phyloP scores from a whole-genome alignment of 2,113 vertebrate species.

The Chionomys nivalis region DNA sequence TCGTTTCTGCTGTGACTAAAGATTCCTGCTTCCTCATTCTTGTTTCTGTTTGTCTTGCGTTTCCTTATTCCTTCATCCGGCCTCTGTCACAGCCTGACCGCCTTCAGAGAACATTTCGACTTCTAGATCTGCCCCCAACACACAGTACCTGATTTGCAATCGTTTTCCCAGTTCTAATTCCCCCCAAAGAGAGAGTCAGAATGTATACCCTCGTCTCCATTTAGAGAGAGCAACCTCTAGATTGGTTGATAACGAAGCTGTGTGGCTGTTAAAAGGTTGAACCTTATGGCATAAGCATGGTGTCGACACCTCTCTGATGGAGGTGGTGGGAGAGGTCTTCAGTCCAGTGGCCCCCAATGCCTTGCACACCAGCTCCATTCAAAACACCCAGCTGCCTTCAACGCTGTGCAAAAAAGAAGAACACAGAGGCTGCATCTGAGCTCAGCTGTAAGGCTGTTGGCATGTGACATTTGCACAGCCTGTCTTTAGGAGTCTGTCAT shows the following conservation, averaged over 20 bases:
- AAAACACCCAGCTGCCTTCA: neutral
- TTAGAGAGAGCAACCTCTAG: neutral
- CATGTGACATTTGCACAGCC: neutral
- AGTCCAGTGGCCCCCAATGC: neutral
- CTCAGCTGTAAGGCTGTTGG: neutral
- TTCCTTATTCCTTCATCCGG: neutral
- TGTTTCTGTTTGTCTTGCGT: conserved; percentile 27
- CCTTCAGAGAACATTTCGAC: neutral
- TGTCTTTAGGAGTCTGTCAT: neutral
- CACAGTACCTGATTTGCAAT: neutral
- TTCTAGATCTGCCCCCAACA: neutral
- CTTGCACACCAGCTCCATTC: neutral
- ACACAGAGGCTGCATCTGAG: neutral
- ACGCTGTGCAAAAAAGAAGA: neutral
- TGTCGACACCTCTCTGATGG: neutral
- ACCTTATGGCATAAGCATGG: neutral
- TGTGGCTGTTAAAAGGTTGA: neutral
- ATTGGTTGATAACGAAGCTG: neutral
- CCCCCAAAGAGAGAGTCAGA: neutral
- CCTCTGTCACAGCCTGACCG: neutral
- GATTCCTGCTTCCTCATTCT: conserved; percentile 21
- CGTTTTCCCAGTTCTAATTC: neutral
- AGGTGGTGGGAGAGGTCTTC: neutral
- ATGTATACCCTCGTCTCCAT: neutral
- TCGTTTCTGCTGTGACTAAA: neutral